Base-by-base conservation (phyloP, 2,113 vertebrate genomes). In the Sapayoa aenigma region DNA sequence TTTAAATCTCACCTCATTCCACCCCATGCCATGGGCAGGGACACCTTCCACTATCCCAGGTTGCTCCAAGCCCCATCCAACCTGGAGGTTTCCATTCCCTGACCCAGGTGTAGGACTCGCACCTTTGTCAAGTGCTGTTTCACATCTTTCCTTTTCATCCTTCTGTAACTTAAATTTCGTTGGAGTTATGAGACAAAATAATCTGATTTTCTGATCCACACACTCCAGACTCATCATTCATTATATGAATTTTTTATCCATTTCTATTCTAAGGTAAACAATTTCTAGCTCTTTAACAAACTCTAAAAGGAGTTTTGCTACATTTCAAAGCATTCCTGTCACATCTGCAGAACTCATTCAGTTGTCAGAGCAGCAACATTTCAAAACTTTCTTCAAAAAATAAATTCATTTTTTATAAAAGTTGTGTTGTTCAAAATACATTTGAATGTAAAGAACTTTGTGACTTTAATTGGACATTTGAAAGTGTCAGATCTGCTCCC, bases 221-320 rank as follows among this genome's bases (percentile, higher is more conserved):
- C 44, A 59, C 39, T 87, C 47, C 58, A 71, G n/a, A 41, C 23
- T 89, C 56, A 52, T 53, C 44, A 93, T 73, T 90, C 74, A 73
- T 63, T 73, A n/a, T 9, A 58, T 41, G 79, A 44, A 81, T 84
- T 66, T 71, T 77, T 67, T 66, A 77, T 17, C 33, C 30, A 46
- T 81, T 89, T 94, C 83, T 67, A 30, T 59, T 85, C 42, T 69
- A 86, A 89, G 46, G 73, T 30, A 78, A 91, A 93, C 42, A 94
- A 87, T 87, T 90, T 62, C 89, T 66, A 87, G 49, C 33, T 84
- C 69, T 75, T 87, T 56, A 59, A 35, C 27, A 5, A 6, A 69
- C 25, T 12, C 58, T 83, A 59, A 78, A 53, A 62, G 67, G 84
- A 22, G 0, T 62, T 92, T 85, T 65, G 53, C 53, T 87, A 47